Evolutionary conservation across 2,888 invertebrate species (phyloP), one percentile per base, ranked within the genome.

Genomic region (Pyrgus malvae): DNA sequence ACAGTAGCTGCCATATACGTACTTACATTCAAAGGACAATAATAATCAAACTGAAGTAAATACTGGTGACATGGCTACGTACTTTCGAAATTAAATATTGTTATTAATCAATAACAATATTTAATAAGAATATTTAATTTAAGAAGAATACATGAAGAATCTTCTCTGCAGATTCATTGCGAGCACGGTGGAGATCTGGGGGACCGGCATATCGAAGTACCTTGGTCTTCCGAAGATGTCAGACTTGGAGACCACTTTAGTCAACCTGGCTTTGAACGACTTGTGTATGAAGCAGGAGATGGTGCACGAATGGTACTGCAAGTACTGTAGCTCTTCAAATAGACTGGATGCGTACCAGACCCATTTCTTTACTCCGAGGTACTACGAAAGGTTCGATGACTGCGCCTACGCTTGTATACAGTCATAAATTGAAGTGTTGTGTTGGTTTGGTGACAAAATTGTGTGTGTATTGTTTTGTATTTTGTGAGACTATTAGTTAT

Each of bases 151-250:
- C 44, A 55, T 29, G 17, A 48, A 63, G 59, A 14, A 38, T 66
- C 51, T 77, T 79, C 71, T 81, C 80, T 74, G 59, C 83, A 90
- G 89, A 83, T 90, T 72, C 70, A 74, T 88, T 65, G 83, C 80
- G 8, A 80, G 68, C 64, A 55, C 76, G 1, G 83, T 92, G 57
- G 85, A 87, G 58, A 80, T 92, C 57, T 80, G 83, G 21, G 76
- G 80, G 29, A 74, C 72, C 6, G 92, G 92, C 8, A 83, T 92
- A 42, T 62, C 68, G 5, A 87, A 78, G 59, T 84, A 89, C 65
- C 72, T 83, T 40, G 91, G 91, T 0, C 63, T 92, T 11, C 91
- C 91, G 2, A 78, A 72, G 66, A 76, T 92, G 74, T 81, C 80
- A 5, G 78, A 78, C 1, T 29, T 61, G 2, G 92, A 92, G 65